Conservation (phyloP, 1,140 invertebrate species). For the Drepana arcuata region DNA sequence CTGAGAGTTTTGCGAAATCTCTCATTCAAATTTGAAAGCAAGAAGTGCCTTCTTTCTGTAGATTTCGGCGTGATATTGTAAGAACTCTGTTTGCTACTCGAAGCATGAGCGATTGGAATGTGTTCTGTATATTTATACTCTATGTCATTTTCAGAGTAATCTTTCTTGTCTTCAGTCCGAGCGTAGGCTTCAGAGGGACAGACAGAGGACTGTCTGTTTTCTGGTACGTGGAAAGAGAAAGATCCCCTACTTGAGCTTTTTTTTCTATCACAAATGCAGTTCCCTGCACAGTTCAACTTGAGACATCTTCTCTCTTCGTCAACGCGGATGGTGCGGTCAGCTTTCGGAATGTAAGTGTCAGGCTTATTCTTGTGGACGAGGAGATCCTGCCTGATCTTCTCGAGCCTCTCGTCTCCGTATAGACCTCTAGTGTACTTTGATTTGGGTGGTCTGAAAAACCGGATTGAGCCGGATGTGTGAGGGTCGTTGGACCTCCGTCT, state of each 20-base stretch:
- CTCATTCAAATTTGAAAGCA: slow-evolving; percentile 64
- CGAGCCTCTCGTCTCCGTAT: slow-evolving; percentile 56
- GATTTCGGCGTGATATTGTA: slow-evolving; percentile 61
- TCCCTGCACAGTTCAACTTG: slow-evolving; percentile 47
- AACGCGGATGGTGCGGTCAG: slow-evolving; percentile 40
- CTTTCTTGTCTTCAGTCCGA: slow-evolving; percentile 24
- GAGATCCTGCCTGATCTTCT: slow-evolving; percentile 62
- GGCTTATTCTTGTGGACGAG: slow-evolving; percentile 54
- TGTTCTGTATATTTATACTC: slow-evolving; percentile 62
- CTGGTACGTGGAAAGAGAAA: slow-evolving; percentile 53
- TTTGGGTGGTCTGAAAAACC: slow-evolving; percentile 58
- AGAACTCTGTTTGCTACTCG: slow-evolving; percentile 56
- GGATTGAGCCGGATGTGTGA: slow-evolving; percentile 44
- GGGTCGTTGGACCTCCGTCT: slow-evolving; percentile 47
- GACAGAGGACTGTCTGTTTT: slow-evolving; percentile 41
- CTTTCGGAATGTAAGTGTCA: slow-evolving; percentile 56
- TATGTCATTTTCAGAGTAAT: slow-evolving; percentile 54
- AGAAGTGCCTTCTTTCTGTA: slow-evolving; percentile 46
- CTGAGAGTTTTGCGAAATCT: slow-evolving; percentile 67
- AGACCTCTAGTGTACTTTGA: slow-evolving; percentile 59
- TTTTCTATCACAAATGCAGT: slow-evolving; percentile 49
- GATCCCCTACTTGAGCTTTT: slow-evolving; percentile 49
- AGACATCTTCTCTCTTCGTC: slow-evolving; percentile 37
- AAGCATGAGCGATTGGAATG: slow-evolving; percentile 53
- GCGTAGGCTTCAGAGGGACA: slow-evolving; percentile 42